Evolutionary conservation across 2,888 invertebrate species (phyloP).

Genomic region (Eilema sororculum): DNA sequence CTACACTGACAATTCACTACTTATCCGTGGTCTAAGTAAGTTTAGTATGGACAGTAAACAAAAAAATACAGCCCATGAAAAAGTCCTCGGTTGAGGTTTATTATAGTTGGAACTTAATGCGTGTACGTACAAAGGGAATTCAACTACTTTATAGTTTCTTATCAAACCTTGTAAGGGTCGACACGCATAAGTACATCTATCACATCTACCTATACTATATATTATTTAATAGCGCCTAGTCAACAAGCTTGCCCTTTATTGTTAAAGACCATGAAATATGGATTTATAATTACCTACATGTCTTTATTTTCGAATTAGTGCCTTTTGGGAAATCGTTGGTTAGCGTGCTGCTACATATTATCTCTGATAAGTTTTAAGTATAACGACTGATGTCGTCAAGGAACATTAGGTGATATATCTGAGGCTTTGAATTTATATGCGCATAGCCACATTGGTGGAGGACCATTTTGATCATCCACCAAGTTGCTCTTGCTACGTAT

Average conservation of each 20-base stretch:
- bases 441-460: too few species aligned
- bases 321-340: not conserved
- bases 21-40: not conserved
- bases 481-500: too few species aligned
- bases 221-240: not conserved
- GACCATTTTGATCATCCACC: too few species aligned
- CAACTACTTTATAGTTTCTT: too few species aligned
- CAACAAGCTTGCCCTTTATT: not conserved
- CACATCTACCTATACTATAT: not conserved
- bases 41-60: not conserved
- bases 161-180: too few species aligned
- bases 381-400: not conserved
- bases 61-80: too few species aligned
- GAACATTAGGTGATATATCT: not conserved
- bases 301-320: conserved; percentile 11
- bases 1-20: too few species aligned
- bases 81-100: too few species aligned
- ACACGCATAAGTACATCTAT: not conserved
- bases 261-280: conserved; percentile 7
- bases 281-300: conserved; percentile 14
- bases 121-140: too few species aligned
- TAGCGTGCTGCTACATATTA: conserved; percentile 9
- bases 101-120: too few species aligned
- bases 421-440: too few species aligned
- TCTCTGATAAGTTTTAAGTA: conserved; percentile 1